Base-by-base conservation (phyloP, 2,888 invertebrate species). In the Hypselothyrea guttata region DNA sequence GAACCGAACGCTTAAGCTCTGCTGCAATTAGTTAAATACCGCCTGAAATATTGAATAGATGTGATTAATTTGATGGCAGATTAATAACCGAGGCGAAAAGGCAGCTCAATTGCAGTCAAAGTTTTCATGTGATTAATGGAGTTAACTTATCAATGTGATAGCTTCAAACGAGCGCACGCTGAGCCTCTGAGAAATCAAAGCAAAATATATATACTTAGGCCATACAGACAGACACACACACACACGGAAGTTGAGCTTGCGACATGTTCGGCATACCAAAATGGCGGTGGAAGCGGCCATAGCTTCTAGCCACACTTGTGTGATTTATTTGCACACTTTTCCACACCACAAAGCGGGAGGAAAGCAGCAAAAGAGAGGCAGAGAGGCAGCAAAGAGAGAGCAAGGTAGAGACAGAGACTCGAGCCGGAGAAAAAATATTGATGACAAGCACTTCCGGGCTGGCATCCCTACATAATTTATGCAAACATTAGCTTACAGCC, bases 391-490 rank as follows among this genome's bases (percentile, higher is more conserved):
- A n/a, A n/a, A n/a, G n/a, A n/a, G n/a, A n/a, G n/a, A n/a, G n/a
- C n/a, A n/a, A n/a, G n/a, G n/a, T n/a, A n/a, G n/a, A n/a, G n/a
- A 46, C 22, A 34, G 34, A 30, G 38, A 28, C 47, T 49, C 12
- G 27, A 13, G n/a, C 35, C 34, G 33, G 12, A 33, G 27, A 18
- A 48, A 60, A 49, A 70, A 83, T 76, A 84, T 84, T 79, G 83
- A 77, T 78, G 78, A 84, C 84, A 78, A 70, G 78, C 84, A 84
- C 77, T 78, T 84, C 78, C 78, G 84, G 77, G 63, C 60, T 63
- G 42, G 57, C 73, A 60, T 55, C 59, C 77, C 58, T 64, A 81
- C 84, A 78, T 81, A 78, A 78, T 78, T 78, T 78, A 78, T 78
- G 84, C 82, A 78, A 84, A 77, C 82, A 83, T 83, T 79, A 73